Evolutionary conservation across 2,113 vertebrate genomes (phyloP).

Genomic region (Ammodytes marinus): DNA sequence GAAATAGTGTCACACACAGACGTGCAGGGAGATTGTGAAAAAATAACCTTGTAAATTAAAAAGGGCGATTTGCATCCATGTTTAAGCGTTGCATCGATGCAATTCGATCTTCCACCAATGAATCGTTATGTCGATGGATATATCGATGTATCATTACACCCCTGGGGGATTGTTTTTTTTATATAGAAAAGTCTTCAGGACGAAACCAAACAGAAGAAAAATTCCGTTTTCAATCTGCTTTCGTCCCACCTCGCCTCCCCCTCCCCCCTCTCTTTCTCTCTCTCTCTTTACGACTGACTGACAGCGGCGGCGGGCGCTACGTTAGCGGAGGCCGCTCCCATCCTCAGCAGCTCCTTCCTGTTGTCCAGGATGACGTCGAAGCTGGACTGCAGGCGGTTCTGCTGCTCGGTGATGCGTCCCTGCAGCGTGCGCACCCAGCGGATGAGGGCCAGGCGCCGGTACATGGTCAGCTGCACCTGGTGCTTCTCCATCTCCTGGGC

Average conservation of each 20-base stretch:
- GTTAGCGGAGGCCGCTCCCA: constrained; percentile 68
- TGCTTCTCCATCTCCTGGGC: constrained; percentile 97
- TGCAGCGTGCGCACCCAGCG: constrained; percentile 96
- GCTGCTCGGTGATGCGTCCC: constrained; percentile 91
- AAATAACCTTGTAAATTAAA: too few species aligned
- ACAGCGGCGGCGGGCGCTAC: constrained; percentile 54
- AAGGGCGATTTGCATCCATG: too few species aligned
- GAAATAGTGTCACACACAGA: too few species aligned
- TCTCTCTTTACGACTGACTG: constrained; percentile 81
- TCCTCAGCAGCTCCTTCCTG: constrained; percentile 94
- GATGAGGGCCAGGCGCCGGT: constrained; percentile 93
- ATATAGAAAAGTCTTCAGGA: constrained; percentile 16
- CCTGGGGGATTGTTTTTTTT: constrained; percentile 22
- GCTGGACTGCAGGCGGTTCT: constrained; percentile 94
- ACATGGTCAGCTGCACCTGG: constrained; percentile 96
- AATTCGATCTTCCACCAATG: too few species aligned
- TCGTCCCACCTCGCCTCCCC: not conserved
- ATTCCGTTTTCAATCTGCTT: not conserved
- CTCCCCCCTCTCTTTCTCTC: not conserved
- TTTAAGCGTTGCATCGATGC: too few species aligned
- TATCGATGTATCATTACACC: too few species aligned
- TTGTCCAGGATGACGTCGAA: constrained; percentile 96
- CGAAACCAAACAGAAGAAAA: constrained; percentile 5
- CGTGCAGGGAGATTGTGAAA: too few species aligned
- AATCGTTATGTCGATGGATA: too few species aligned